A percentile compares a stretch with the other conserved stretches of the same genome.
These are phyloP conservation scores for Mechanitis messenoides DNA, from an alignment of 2,888 invertebrate species.

Conservation along the genomic window DNA sequence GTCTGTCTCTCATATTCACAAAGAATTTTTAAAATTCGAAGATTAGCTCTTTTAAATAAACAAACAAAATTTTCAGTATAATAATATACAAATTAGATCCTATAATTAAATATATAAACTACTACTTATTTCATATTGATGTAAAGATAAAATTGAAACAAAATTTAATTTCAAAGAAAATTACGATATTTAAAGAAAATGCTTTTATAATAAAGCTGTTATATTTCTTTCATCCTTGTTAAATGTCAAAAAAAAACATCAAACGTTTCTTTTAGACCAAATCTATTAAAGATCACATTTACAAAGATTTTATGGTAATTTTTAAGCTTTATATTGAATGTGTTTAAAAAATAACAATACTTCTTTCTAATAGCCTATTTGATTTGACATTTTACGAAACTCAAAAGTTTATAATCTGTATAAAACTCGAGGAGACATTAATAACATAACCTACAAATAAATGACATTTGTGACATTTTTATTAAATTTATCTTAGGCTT, in stretches of 20 bases:
- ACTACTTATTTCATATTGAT: no score
- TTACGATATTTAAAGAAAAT: no score
- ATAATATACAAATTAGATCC: no score
- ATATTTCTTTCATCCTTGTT: conserved; percentile 36
- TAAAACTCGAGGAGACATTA: neutral
- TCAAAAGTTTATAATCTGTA: neutral
- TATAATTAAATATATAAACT: no score
- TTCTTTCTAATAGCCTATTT: neutral
- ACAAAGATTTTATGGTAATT: no score
- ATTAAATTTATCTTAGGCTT: conserved; percentile 4
- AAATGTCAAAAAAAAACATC: conserved; percentile 34
- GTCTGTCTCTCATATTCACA: no score
- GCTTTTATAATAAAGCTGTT: conserved; percentile 19
- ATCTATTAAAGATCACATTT: neutral
- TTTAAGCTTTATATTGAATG: neutral
- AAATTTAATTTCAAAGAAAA: no score
- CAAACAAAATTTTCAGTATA: no score
- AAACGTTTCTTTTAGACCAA: no score
- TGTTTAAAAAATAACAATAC: neutral
- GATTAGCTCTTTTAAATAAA: no score
- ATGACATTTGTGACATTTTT: conserved; percentile 1
- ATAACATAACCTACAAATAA: conserved; percentile 1
- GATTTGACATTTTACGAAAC: conserved; percentile 2
- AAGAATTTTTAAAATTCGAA: no score
- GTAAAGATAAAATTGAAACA: no score